Conservation (phyloP, 30 jellyfish, hydroid and myxozoan genomes). For the Sanderia malayensis region DNA sequence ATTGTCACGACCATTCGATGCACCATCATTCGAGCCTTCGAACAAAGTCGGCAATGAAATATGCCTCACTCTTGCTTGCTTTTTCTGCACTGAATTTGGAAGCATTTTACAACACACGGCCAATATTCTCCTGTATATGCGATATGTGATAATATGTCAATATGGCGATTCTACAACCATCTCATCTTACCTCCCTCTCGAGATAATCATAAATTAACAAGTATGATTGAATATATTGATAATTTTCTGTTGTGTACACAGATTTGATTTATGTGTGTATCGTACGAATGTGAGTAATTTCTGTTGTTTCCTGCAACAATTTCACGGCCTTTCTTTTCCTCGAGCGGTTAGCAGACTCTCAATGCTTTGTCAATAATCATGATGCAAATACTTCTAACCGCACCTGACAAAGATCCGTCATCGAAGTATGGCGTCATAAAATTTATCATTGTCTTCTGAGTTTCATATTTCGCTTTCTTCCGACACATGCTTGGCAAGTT, state of each 20-base stretch:
- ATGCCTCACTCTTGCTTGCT: conserved; percentile 6
- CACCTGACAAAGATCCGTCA: background rate
- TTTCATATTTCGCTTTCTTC: background rate
- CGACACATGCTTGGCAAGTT: too few relatives aligned
- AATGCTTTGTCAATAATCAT: background rate
- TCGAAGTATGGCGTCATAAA: background rate
- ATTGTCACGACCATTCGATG: background rate
- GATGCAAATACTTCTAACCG: background rate
- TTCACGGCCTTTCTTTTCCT: too few relatives aligned
- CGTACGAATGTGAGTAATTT: too few relatives aligned
- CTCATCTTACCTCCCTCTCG: too few relatives aligned
- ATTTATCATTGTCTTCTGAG: background rate
- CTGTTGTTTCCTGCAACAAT: too few relatives aligned
- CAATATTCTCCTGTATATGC: background rate
- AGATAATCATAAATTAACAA: too few relatives aligned
- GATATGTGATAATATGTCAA: too few relatives aligned
- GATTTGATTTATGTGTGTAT: too few relatives aligned
- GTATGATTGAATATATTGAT: too few relatives aligned
- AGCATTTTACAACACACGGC: background rate
- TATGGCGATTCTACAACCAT: too few relatives aligned
- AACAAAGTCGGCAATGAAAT: conserved; percentile 40
- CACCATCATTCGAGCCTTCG: conserved; percentile 33
- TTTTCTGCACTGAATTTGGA: background rate
- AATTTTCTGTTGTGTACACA: too few relatives aligned
- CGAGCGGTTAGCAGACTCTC: background rate